Evolutionary conservation across 2,888 invertebrate genomes (phyloP).

Genomic region (Parapristionchus giblindavisi): DNA sequence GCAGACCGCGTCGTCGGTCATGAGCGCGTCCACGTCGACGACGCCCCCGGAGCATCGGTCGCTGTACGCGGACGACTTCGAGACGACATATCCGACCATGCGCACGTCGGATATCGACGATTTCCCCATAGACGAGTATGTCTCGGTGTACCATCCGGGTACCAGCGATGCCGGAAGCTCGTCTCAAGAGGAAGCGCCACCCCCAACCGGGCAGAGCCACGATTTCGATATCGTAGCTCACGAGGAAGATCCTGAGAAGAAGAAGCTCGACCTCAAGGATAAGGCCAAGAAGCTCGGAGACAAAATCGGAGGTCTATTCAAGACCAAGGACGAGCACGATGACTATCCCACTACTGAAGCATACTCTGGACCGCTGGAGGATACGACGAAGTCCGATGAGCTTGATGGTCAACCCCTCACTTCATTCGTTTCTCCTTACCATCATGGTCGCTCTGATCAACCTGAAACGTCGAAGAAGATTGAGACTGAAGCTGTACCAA

Average conservation of each 20-base stretch:
- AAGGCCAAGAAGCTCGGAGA: constrained; percentile 25
- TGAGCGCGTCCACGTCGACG: constrained; percentile 12
- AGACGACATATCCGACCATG: constrained; percentile 1
- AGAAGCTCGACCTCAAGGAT: constrained; percentile 24
- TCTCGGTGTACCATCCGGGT: constrained; percentile 30
- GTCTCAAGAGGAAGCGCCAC: too few relatives aligned
- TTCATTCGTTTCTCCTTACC: constrained; percentile 14
- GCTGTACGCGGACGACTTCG: constrained; percentile 32
- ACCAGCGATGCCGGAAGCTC: constrained; percentile 29
- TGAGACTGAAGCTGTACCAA: background rate
- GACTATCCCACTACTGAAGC: constrained; percentile 20
- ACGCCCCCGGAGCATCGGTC: constrained; percentile 34
- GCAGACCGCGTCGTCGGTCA: background rate
- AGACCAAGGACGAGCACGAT: constrained; percentile 13
- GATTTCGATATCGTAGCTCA: background rate
- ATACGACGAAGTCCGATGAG: background rate
- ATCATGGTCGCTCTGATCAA: background rate
- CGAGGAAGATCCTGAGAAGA: constrained; percentile 26
- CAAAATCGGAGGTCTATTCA: constrained; percentile 29
- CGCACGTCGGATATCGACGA: background rate
- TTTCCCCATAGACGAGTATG: constrained; percentile 13
- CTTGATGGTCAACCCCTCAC: background rate
- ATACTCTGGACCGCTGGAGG: constrained; percentile 16
- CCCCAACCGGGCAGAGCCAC: too few relatives aligned
- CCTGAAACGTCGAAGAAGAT: background rate